Conservation (phyloP, 2,797 vertebrate genomes). For the Tenualosa thibaudeaui region DNA sequence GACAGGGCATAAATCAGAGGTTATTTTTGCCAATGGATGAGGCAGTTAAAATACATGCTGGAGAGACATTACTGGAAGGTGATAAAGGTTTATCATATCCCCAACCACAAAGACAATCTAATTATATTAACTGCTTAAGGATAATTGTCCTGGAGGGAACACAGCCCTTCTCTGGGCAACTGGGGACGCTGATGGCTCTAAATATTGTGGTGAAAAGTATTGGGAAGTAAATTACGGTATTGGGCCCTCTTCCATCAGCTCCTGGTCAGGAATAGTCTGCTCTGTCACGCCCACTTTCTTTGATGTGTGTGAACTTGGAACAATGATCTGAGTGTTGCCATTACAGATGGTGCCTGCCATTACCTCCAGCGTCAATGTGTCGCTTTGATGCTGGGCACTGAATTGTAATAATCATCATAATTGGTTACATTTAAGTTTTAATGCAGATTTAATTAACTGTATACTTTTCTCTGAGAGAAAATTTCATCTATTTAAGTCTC, state of each 20-base stretch:
- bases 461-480: background rate
- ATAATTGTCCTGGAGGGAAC: conserved; percentile 24
- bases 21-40: conserved; percentile 45
- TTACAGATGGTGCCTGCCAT: conserved; percentile 10
- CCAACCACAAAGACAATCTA: conserved; percentile 34
- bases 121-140: conserved; percentile 40
- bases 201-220: background rate
- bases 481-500: no score
- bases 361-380: background rate
- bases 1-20: conserved; percentile 52
- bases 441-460: background rate
- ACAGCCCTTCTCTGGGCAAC: background rate
- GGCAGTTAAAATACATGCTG: conserved; percentile 43
- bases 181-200: background rate
- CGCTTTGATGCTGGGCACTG: background rate
- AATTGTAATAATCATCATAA: background rate
- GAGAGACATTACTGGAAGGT: conserved; percentile 45
- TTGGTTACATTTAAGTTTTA: background rate
- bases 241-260: background rate
- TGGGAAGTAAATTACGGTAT: background rate
- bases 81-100: conserved; percentile 39
- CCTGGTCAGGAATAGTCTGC: background rate
- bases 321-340: background rate
- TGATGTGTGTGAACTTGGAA: conserved; percentile 13
- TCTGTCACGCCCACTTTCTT: conserved; percentile 4